A percentile compares a stretch with the other conserved stretches of the same genome.
Conservation (phyloP, 92 coral and sea anemone genomes). For the Porites lobata region DNA sequence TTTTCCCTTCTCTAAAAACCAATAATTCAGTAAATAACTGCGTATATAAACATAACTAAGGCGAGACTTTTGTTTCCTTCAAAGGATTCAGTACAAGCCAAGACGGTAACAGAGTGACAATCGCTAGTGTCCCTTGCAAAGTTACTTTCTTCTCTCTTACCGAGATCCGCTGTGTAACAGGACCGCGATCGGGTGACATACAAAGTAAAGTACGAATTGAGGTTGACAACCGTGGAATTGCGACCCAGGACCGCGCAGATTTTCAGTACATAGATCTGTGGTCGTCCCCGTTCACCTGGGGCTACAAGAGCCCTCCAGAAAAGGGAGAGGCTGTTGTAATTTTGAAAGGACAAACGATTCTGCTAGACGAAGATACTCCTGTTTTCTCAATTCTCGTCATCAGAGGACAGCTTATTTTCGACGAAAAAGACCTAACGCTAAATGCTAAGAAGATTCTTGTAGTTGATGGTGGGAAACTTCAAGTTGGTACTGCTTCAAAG, state of each 20-base stretch:
- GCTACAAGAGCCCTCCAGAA: conserved; percentile 80
- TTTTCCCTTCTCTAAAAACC: too few relatives aligned
- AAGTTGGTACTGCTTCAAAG: conserved; percentile 83
- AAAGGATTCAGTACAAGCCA: conserved; percentile 76
- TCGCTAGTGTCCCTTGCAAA: conserved; percentile 77
- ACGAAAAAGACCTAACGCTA: conserved; percentile 86
- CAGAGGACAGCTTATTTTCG: conserved; percentile 87
- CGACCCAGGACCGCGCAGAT: conserved; percentile 85
- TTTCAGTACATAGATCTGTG: conserved; percentile 90
- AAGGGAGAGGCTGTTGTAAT: conserved; percentile 85
- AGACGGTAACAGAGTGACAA: conserved; percentile 74
- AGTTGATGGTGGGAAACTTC: conserved; percentile 86
- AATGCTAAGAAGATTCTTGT: conserved; percentile 86
- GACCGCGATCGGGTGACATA: conserved; percentile 77
- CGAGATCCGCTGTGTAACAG: conserved; percentile 82
- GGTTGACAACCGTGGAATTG: conserved; percentile 80
- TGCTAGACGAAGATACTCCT: conserved; percentile 81
- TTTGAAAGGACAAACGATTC: conserved; percentile 83
- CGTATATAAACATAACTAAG: neutral
- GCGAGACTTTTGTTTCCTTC: neutral
- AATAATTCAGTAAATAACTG: too few relatives aligned
- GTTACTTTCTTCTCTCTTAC: conserved; percentile 73
- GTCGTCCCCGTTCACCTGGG: conserved; percentile 95
- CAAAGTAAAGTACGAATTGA: conserved; percentile 79
- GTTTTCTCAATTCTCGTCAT: conserved; percentile 80